Evolutionary conservation across 2,113 vertebrate genomes (phyloP), one percentile per base, ranked within the genome.

Genomic region (Phrynosoma blainvillii): DNA sequence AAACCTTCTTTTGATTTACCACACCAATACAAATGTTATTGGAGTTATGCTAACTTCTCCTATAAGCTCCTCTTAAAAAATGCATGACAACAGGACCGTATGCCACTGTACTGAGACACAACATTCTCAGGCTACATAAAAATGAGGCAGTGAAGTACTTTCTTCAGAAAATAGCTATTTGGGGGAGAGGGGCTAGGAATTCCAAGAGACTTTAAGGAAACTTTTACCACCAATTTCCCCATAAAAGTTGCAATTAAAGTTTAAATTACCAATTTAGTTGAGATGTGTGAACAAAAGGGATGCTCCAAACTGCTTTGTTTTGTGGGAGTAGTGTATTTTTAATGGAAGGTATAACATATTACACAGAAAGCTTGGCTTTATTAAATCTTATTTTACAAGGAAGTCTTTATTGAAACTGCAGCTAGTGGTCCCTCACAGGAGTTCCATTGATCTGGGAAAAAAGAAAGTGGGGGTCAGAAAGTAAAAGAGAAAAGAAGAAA

Each of bases 1-100:
- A 47, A 91, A 90, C 83, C 87, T 89, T 92, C 82, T 74, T 92
- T 95, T 94, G 94, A 96, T 97, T 96, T 96, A 96, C 82, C 90
- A 90, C 94, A 78, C 85, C 93, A 96, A 93, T 95, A 92, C 91
- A 92, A 93, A 92, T 90, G 90, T 89, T 93, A 91, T 86, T 86
- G 86, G 90, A 90, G 54, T 66, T 92, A 88, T 78, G 92, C 90
- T 91, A 90, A 90, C 89, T 75, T 95, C 89, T 88, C 88, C 40
- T 88, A 84, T 85, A 91, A 87, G 79, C 40, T 89, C 77, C 90
- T 93, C 94, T 91, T 77, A 40, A 93, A 96, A 95, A 95, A 95
- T 94, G 89, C 80, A 94, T 95, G 93, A 93, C 93, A 92, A 85
- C 62, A 91, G 90, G 90, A 66, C 85, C 89, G 83, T 47, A 75